phyloP scores from a whole-genome alignment of 2,113 vertebrate genomes.

The Lathamus discolor region DNA sequence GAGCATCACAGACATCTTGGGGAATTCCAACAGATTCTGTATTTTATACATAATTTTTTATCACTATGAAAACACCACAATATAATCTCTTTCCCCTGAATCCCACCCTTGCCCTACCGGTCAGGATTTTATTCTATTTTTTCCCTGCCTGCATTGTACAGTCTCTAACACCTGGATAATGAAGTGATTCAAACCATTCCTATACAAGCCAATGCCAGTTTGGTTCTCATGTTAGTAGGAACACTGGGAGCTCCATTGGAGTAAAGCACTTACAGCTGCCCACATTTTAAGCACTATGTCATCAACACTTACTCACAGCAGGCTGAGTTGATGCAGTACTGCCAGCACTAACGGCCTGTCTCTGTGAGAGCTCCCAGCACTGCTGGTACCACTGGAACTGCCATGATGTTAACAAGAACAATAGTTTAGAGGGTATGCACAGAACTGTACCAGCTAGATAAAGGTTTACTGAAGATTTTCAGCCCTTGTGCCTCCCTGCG shows the following conservation, averaged over 20 bases:
- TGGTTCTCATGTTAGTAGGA: neutral
- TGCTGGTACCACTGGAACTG: neutral
- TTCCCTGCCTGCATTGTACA: neutral
- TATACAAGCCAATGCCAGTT: neutral
- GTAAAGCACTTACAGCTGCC: neutral
- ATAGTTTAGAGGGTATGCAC: neutral
- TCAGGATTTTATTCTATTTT: neutral
- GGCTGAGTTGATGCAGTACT: neutral
- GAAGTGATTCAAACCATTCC: neutral
- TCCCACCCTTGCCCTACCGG: neutral
- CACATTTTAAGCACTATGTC: neutral
- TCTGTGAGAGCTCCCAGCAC: neutral
- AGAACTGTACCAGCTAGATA: neutral
- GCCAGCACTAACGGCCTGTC: neutral
- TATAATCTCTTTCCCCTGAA: neutral
- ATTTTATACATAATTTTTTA: neutral
- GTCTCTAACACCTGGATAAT: neutral
- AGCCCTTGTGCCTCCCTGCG: neutral
- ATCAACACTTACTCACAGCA: neutral
- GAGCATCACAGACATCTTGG: neutral
- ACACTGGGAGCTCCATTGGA: neutral
- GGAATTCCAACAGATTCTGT: neutral
- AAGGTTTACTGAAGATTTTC: neutral
- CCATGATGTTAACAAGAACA: neutral
- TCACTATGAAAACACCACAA: neutral